Evolutionary conservation across 2,113 vertebrate species (phyloP), one percentile per base, ranked within the genome.

Genomic region (Hystrix brachyura): DNA sequence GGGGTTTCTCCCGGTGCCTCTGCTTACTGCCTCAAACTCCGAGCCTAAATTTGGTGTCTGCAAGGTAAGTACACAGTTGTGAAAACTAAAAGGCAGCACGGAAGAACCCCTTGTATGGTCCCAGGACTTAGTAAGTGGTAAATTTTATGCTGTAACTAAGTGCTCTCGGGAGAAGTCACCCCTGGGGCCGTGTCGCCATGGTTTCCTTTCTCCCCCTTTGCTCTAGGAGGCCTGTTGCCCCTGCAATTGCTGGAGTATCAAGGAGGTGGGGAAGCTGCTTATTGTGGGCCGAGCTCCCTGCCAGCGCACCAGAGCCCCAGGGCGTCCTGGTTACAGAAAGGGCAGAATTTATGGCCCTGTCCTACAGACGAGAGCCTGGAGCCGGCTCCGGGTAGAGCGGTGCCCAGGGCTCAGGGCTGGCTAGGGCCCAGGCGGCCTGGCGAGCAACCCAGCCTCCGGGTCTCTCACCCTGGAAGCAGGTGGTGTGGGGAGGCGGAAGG

Each of bases 341-440:
- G 76, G n/a, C 57, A 90, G 84, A 55, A 29, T 86, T 80, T 55
- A 83, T 79, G 64, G 87, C n/a, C 55, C 43, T 92, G 5, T 87
- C 85, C 95, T 90, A 69, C 51, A 87, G 83, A 48, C 53, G 53
- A 79, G 62, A 57, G 29, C 46, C 62, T 69, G 15, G 74, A 69
- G 32, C 91, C 84, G 18, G 4, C n/a, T 43, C 51, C 29, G 60
- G 60, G 51, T 23, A n/a, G 69, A 69, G n/a, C 46, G 27, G 7
- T 32, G 82, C 11, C 7, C 17, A 3, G 86, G 21, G 25, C 59
- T 19, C 19, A 1, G 43, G 65, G 53, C 76, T 7, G 38, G 27
- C 9, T 3, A 23, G 46, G 74, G 81, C 69, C 57, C 29, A 5
- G 43, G 23, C 0, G 12, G 6, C 23, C 25, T 2, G 10, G 59